Base-by-base conservation (phyloP, 2,888 invertebrate genomes). In the Volucella zonaria region DNA sequence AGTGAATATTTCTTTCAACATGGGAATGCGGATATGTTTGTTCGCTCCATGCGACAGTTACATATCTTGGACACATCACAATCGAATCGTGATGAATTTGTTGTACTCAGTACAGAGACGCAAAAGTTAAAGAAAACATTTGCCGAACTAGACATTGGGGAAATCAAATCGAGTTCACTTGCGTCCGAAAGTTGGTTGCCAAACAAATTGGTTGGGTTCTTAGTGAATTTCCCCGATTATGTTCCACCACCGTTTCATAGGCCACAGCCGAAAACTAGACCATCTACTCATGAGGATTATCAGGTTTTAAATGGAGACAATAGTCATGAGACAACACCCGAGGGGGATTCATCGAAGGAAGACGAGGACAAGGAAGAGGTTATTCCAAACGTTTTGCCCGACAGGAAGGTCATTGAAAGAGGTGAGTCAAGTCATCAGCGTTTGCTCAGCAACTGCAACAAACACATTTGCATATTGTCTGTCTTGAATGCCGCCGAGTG, bases 1-100 rank as follows among this genome's bases (percentile, higher is more conserved):
- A 90, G 95, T 85, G 95, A 96, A 6, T 96, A 98, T 89, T 95
- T 96, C 90, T 98, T 98, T 92, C 97, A 97, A 90, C 95, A 96
- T 87, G 97, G 96, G 0, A 97, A 97, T 88, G 96, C 97, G 0
- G 96, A 96, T 88, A 94, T 95, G 73, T 92, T 92, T 81, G 89
- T 92, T 14, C 88, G 89, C 4, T 89, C 89, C 11, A 89, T 92
- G 89, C 89, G 89, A 1, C 89, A 90, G 47, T 83, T 89, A 23
- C 90, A 91, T 87, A 88, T 91, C 14, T 88, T 92, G 23, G 90
- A 90, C 58, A 87, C 86, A 51, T 87, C 88, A 2, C 94, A 95
- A 79, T 93, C 95, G 79, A 96, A 97, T 87, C 94, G 94, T 78
- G 94, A 95, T 88, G 92, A 95, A 54, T 96, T 94, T 90, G 92